phyloP scores from a whole-genome alignment of 2,113 vertebrate genomes.

The Uropsilus gracilis region DNA sequence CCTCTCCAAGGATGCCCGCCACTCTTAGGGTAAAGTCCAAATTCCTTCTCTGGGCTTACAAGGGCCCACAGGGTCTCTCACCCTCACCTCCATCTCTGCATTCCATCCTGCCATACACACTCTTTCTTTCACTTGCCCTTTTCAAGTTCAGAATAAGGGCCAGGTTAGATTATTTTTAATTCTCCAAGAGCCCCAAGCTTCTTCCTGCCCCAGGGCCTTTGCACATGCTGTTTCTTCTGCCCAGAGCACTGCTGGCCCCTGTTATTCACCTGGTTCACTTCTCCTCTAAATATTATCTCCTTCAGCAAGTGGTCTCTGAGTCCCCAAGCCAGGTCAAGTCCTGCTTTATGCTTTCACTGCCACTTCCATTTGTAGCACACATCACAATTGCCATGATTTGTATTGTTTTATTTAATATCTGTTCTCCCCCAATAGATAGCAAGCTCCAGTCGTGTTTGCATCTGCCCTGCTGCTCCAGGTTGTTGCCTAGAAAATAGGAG shows the following conservation, averaged over 20 bases:
- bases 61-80: not conserved
- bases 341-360: not conserved
- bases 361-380: not conserved
- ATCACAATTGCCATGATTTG: not conserved
- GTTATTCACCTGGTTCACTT: no score
- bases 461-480: not conserved
- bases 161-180: not conserved
- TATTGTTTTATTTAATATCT: not conserved
- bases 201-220: not conserved
- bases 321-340: not conserved
- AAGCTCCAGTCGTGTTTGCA: not conserved
- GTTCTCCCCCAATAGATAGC: not conserved
- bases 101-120: no score
- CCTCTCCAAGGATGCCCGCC: not conserved
- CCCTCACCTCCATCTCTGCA: not conserved
- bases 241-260: no score
- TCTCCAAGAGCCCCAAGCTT: not conserved
- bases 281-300: not conserved
- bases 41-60: not conserved
- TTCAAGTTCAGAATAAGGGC: not conserved
- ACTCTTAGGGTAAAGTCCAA: not conserved
- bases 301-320: not conserved
- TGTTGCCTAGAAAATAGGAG: not conserved
- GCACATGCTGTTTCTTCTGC: not conserved
- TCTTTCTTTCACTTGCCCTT: not conserved